Percentiles rank a stretch among this genome's conserved stretches.
Conservation (phyloP, 2,888 invertebrate genomes). For the Eupithecia dodoneata region DNA sequence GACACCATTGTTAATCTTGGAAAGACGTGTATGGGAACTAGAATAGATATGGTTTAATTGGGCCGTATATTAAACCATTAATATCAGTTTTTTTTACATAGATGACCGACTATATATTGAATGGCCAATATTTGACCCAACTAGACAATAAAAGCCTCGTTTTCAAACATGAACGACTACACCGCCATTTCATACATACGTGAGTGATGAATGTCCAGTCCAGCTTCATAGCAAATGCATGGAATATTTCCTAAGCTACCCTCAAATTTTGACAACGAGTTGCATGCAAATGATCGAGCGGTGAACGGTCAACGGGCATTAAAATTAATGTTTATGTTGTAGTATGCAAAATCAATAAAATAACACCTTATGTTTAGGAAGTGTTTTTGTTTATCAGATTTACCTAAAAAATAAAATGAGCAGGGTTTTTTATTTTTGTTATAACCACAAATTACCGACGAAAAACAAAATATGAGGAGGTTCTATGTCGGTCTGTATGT, state of each 20-base stretch:
- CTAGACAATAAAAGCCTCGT: neutral
- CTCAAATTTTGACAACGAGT: neutral
- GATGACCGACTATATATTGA: neutral
- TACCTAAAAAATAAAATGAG: neutral
- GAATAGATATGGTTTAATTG: neutral
- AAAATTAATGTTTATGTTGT: neutral
- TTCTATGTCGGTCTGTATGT: too few species aligned
- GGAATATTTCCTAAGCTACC: conserved; percentile 20
- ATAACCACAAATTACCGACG: too few species aligned
- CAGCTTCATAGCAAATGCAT: conserved; percentile 26
- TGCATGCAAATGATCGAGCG: neutral
- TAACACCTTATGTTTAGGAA: neutral
- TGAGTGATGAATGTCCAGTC: neutral
- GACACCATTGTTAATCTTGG: neutral
- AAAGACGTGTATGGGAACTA: conserved; percentile 5
- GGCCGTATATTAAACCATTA: neutral
- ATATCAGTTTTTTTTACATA: too few species aligned
- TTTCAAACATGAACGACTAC: neutral
- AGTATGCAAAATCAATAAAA: too few species aligned
- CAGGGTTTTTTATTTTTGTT: neutral
- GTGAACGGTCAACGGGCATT: neutral
- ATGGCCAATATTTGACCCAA: neutral
- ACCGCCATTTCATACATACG: conserved; percentile 1
- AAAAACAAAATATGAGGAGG: too few species aligned
- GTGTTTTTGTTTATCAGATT: neutral